Percentiles rank a stretch among this genome's conserved stretches.
These are phyloP conservation scores for Halichondria panicea DNA, from an alignment of 37 sponge, comb jelly and placozoan genomes.

Conservation along the genomic window DNA sequence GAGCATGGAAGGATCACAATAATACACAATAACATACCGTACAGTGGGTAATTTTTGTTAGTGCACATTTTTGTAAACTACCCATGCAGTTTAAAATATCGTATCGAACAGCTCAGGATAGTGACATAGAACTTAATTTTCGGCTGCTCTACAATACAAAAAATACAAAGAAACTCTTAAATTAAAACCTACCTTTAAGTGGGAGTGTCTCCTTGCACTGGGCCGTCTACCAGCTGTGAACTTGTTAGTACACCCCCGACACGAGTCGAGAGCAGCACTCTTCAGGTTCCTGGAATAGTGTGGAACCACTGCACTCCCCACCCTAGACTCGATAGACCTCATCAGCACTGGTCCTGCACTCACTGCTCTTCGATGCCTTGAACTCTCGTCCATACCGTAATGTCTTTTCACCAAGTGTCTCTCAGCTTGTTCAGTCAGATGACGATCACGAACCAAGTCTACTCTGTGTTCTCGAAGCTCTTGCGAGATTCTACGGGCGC, in stretches of 20 bases:
- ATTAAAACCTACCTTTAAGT: slow-evolving; percentile 13
- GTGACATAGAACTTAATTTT: too few relatives aligned
- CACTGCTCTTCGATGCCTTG: slow-evolving; percentile 16
- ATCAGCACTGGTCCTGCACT: slow-evolving; percentile 67
- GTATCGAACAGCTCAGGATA: too few relatives aligned
- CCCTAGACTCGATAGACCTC: slow-evolving; percentile 44
- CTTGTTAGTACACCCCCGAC: slow-evolving; percentile 40
- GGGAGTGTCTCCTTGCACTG: slow-evolving; percentile 65
- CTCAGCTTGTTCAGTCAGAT: slow-evolving; percentile 68
- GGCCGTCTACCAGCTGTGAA: slow-evolving; percentile 50
- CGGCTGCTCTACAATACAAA: too few relatives aligned
- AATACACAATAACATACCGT: too few relatives aligned
- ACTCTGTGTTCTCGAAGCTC: slow-evolving; percentile 45
- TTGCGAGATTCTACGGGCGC: slow-evolving; percentile 41
- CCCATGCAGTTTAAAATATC: too few relatives aligned
- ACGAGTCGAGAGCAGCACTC: slow-evolving; percentile 56
- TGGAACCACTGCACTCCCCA: slow-evolving; percentile 65
- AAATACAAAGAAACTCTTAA: too few relatives aligned
- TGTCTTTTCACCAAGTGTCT: slow-evolving; percentile 48
- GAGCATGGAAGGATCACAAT: too few relatives aligned
- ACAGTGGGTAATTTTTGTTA: too few relatives aligned
- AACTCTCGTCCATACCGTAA: slow-evolving; percentile 16
- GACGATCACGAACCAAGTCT: slow-evolving; percentile 46
- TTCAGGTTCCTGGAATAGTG: slow-evolving; percentile 61
- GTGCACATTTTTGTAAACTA: too few relatives aligned